Percentiles rank a stretch among this genome's conserved stretches.
Conservation (phyloP, 2,888 invertebrate genomes). For the Harpagoxenus sublaevis region DNA sequence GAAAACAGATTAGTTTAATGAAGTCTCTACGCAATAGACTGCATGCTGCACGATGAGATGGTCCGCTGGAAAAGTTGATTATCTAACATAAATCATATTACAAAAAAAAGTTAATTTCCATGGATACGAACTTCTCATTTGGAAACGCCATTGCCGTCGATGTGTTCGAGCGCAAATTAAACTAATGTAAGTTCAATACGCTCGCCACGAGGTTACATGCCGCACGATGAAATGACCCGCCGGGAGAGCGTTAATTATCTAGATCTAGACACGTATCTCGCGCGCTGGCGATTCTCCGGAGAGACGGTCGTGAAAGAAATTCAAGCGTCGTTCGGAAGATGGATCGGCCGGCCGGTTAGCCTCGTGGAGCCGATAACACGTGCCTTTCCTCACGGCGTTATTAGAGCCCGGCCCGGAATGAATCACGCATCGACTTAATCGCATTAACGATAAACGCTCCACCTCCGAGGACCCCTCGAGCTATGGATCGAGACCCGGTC, state of each 20-base stretch:
- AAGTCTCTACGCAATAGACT: neutral
- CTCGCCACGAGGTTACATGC: neutral
- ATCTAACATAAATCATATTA: slow-evolving; percentile 8
- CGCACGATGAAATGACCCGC: neutral
- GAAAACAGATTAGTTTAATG: slow-evolving; percentile 14
- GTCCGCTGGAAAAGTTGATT: neutral
- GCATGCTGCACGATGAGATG: neutral
- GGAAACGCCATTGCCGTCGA: neutral
- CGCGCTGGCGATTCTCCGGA: neutral
- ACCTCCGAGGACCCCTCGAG: slow-evolving; percentile 49
- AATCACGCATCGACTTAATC: slow-evolving; percentile 73
- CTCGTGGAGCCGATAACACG: slow-evolving; percentile 34
- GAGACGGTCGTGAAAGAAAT: slow-evolving; percentile 54
- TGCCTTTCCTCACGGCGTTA: slow-evolving; percentile 42
- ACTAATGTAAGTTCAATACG: neutral
- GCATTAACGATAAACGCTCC: slow-evolving; percentile 68
- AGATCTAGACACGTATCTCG: neutral
- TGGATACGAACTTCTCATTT: neutral
- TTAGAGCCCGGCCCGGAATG: slow-evolving; percentile 59
- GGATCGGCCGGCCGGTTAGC: slow-evolving; percentile 47
- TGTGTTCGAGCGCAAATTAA: neutral
- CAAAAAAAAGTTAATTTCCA: neutral
- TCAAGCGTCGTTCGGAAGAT: slow-evolving; percentile 62
- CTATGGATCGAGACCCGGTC: slow-evolving; percentile 37
- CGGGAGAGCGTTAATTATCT: slow-evolving; percentile 12